Base-by-base conservation (phyloP, 1,140 invertebrate genomes). In the Spodoptera frugiperda region DNA sequence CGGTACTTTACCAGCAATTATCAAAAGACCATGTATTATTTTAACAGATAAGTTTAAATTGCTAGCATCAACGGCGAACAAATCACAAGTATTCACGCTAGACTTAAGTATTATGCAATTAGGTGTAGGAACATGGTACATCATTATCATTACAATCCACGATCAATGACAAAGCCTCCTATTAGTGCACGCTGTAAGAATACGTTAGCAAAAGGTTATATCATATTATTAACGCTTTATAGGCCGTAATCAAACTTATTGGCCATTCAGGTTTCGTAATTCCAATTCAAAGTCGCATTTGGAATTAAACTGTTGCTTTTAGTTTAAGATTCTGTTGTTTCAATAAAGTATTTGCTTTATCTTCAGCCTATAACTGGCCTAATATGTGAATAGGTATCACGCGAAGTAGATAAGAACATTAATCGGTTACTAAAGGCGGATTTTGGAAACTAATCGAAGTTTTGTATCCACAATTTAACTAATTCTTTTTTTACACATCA, bases 1-100 rank as follows among this genome's bases (percentile, higher is more conserved):
- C 10, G 25, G 65, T 33, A 61, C 39, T 68, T 48, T 61, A 17
- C 39, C 21, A 9, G n/a, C 49, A 68, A 68, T 68, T 68, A 68
- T 68, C 53, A 6, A 30, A 68, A 68, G 65, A 68, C n/a, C 14
- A 6, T 67, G 46, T 68, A 51, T 67, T 67, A 67, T 46, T 30
- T 68, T 49, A 70, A 59, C 3, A 70, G 49, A 63, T 49, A 51
- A 33, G 25, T 63, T 51, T 39, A 74, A 74, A 74, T 74, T 19
- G 39, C 76, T 53, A 72, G 46, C 55, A 78, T 78, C 59, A 78
- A 63, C 10, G 46, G 39, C 65, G 76, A 72, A 63, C 68, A 78
- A 78, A 78, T 78, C 59, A 59, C 70, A 33, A 53, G 57, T 39
- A 39, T 78, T 72, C 76, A 76, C 74, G 74, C 63, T 39, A 57